Evolutionary conservation across 1,140 invertebrate species (phyloP), one percentile per base, ranked within the genome.

Genomic region (Paralvinella palmiformis): DNA sequence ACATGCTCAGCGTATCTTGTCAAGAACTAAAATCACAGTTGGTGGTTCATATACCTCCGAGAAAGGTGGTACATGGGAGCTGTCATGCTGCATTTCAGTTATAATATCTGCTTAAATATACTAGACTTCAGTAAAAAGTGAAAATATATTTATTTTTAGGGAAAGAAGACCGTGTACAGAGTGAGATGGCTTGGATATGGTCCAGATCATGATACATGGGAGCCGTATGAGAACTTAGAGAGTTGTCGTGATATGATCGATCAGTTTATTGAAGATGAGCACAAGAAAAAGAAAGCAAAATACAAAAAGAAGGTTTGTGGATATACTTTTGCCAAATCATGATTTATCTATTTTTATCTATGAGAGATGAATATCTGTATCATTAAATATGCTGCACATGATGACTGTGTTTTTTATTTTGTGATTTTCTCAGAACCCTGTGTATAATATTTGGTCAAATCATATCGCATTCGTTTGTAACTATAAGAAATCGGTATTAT

Each of bases 111-210:
- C n/a, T n/a, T n/a, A n/a, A n/a, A n/a, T n/a, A n/a, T n/a, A n/a
- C n/a, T n/a, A n/a, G n/a, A n/a, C n/a, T n/a, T n/a, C n/a, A n/a
- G n/a, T n/a, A n/a, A n/a, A n/a, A n/a, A n/a, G n/a, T n/a, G n/a
- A n/a, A n/a, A n/a, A n/a, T n/a, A n/a, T n/a, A n/a, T n/a, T n/a
- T n/a, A n/a, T n/a, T n/a, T n/a, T n/a, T n/a, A n/a, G n/a, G n/a
- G n/a, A n/a, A n/a, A n/a, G n/a, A n/a, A 57, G 27, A 57, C 29
- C 22, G 10, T 57, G 55, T 60, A 60, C 58, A 60, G 44, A 41
- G 58, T 60, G 33, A 32, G 58, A 17, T 60, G 58, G 58, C 24
- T 60, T 35, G 41, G 41, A 22, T 60, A 60, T 41, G 41, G 58
- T 15, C 58, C 58, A 27, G 22, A 20, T 13, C 44, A 37, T 32